Base-by-base conservation (phyloP, 1,140 invertebrate species). In the Aphidius gifuensis region DNA sequence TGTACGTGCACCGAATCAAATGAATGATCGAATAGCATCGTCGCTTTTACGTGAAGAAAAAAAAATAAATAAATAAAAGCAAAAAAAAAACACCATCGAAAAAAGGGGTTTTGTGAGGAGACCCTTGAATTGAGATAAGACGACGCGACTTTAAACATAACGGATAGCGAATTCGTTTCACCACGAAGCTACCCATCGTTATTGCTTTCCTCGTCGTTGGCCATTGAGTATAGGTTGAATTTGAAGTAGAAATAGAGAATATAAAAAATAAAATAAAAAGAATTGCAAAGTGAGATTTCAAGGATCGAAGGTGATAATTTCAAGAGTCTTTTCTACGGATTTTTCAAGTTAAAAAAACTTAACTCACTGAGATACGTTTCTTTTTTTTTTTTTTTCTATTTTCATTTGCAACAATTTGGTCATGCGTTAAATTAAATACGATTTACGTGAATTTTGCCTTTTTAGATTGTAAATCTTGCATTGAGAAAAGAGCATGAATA, bases 1-100 rank as follows among this genome's bases (percentile, higher is more conserved):
- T 65, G 70, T 68, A 70, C 68, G 66, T 67, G 71, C 74, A 75
- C 72, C 72, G 73, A 76, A 74, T 78, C 74, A 78, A 77, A 74
- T 69, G 70, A 72, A 70, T 69, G 54, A 64, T 56, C 58, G 58
- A 55, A 21, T 7, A 48, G 23, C 23, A 32, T 32, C 54, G 43
- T 49, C 47, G 47, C 53, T 9, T 40, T 55, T 42, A 40, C 53
- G 53, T 42, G 16, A 11, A 11, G 1, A 44, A 44, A 11, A 44
- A 44, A 11, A 8, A 44, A 11, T 7, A 44, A 11, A 11, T 2
- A 11, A 44, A 11, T 7, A 44, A n/a, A 55, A 39, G 11, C 1
- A 16, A 40, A 55, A 42, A 16, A 40, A n/a, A 16, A 21, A 43
- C n/a, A 11, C 39, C n/a, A 39, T 55, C 11, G 53, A 8, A 39